Evolutionary conservation across 2,113 vertebrate species (phyloP), one percentile per base, ranked within the genome.

Genomic region (Ammodramus savannarum): DNA sequence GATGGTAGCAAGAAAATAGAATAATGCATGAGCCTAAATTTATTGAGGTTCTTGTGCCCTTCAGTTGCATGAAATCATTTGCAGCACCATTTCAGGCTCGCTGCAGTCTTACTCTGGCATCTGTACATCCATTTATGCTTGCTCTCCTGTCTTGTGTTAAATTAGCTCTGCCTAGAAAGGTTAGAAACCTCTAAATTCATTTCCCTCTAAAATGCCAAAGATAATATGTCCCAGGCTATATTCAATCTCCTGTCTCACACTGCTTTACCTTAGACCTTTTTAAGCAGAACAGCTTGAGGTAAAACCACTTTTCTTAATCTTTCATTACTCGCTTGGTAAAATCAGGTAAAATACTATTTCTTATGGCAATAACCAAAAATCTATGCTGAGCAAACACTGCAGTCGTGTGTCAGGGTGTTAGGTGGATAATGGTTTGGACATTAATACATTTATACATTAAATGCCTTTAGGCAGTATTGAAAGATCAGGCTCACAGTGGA

Each of bases 361-460:
- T 55, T 76, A 34, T 3, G 19, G 15, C 34, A 66, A 11, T 19
- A 77, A 13, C 38, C 1, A 6, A 55, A 73, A 71, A 32, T 55
- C 57, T 59, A 0, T 27, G 26, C 20, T n/a, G 34, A 5, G 26
- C 59, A 63, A 71, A 69, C 34, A 7, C 61, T 81, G 81, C 68
- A 81, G 51, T 31, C 0, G 0, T 41, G 14, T 65, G 8, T 85
- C 43, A n/a, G 44, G 13, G 10, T 31, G 11, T 61, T 54, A n/a
- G n/a, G 10, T 57, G 36, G 31, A 29, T 46, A 63, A 38, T 69
- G 32, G 16, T 77, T 76, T 80, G 22, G 23, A 39, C 20, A 49
- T 77, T 29, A 58, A 31, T 8, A 6, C 31, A 31, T 66, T 73
- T 86, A 26, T 49, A n/a, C 6, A 49, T 62, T 52, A 52, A 52